phyloP scores from a whole-genome alignment of 2,797 vertebrate species.

The Meda fulgida region DNA sequence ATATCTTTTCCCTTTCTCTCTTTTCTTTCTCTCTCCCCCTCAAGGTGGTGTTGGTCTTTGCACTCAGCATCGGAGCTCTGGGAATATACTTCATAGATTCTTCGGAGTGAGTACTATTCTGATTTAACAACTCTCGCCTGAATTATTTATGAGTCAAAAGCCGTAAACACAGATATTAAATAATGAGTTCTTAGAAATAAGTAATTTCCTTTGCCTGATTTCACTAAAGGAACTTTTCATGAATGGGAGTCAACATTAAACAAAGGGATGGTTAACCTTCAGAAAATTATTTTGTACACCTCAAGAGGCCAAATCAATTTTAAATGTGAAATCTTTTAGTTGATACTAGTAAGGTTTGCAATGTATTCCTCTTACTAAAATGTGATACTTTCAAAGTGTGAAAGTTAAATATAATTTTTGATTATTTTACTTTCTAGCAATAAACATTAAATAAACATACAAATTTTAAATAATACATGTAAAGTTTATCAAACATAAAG shows the following conservation, averaged over 20 bases:
- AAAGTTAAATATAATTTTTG: not conserved
- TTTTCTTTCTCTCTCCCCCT: slow-evolving; percentile 67
- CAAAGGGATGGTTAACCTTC: not conserved
- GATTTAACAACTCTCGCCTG: not conserved
- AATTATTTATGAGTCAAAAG: slow-evolving; percentile 30
- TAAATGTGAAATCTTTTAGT: not conserved
- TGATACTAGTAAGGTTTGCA: not conserved
- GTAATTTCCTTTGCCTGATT: not conserved
- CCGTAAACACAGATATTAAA: not conserved
- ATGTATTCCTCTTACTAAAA: not conserved
- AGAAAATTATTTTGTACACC: not conserved
- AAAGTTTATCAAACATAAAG: not conserved
- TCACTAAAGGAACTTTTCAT: not conserved
- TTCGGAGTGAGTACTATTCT: slow-evolving; percentile 92
- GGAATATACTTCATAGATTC: slow-evolving; percentile 99
- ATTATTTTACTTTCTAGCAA: not conserved
- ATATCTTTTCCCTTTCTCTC: slow-evolving; percentile 40
- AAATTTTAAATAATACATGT: not conserved
- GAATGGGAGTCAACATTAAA: not conserved
- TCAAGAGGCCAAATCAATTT: not conserved
- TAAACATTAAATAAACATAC: not conserved
- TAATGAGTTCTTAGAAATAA: not conserved
- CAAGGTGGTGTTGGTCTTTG: slow-evolving; percentile 99
- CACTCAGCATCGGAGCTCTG: slow-evolving; percentile 99
- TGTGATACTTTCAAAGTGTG: not conserved